phyloP scores from a whole-genome alignment of 2,888 invertebrate species.

The Eulithis prunata region DNA sequence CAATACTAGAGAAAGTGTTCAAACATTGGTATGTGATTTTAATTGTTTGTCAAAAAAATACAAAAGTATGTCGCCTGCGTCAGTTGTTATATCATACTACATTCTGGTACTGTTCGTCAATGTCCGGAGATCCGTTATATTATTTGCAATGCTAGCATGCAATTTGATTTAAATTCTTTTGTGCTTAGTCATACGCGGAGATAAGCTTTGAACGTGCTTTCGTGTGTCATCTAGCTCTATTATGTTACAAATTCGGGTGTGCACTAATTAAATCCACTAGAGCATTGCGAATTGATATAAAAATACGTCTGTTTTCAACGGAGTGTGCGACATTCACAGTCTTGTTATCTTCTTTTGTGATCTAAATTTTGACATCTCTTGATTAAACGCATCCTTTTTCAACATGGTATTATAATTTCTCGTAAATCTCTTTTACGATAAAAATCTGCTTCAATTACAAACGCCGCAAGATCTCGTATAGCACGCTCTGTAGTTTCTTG shows the following conservation, averaged over 20 bases:
- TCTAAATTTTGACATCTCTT: too few relatives aligned
- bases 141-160: slow-evolving; percentile 45
- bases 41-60: slow-evolving; percentile 58
- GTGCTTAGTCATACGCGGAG: slow-evolving; percentile 41
- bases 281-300: too few relatives aligned
- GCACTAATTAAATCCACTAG: too few relatives aligned
- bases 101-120: slow-evolving; percentile 43
- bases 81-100: slow-evolving; percentile 61
- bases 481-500: slow-evolving; percentile 5
- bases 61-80: slow-evolving; percentile 63
- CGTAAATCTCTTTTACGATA: too few relatives aligned
- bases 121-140: slow-evolving; percentile 55
- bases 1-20: slow-evolving; percentile 41
- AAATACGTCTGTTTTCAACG: too few relatives aligned
- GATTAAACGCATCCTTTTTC: too few relatives aligned
- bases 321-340: too few relatives aligned
- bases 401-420: too few relatives aligned
- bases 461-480: background rate
- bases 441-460: background rate
- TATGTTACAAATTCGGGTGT: too few relatives aligned
- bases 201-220: background rate
- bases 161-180: slow-evolving; percentile 56
- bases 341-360: too few relatives aligned
- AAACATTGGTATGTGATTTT: slow-evolving; percentile 55
- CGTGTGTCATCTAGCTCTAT: background rate